A percentile compares a stretch with the other conserved stretches of the same genome.
These are phyloP conservation scores for Cinclus mexicanus DNA, from an alignment of 2,113 vertebrate species.

Conservation along the genomic window DNA sequence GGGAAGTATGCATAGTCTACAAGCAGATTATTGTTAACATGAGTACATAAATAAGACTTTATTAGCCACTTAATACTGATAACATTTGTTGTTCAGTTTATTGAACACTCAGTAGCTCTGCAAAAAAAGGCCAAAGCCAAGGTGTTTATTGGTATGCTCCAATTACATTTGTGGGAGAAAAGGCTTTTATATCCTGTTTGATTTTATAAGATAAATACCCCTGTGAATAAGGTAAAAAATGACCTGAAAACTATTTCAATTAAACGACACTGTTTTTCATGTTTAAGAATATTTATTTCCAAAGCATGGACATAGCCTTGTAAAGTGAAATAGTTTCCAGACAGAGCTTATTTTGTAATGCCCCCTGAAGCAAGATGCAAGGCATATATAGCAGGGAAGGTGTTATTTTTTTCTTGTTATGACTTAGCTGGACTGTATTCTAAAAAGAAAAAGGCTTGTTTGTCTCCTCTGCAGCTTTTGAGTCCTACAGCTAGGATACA, in stretches of 20 bases:
- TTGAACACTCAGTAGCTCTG: slow-evolving; percentile 25
- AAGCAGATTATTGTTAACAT: slow-evolving; percentile 43
- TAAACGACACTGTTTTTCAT: not conserved
- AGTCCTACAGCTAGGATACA: not conserved
- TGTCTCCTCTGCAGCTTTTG: not conserved
- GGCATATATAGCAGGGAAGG: not conserved
- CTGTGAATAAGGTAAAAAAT: not conserved
- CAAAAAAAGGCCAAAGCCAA: slow-evolving; percentile 6
- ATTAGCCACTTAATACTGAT: slow-evolving; percentile 62
- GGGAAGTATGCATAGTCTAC: not conserved
- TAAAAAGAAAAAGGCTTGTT: slow-evolving; percentile 6
- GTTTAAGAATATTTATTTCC: not conserved
- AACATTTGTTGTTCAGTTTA: slow-evolving; percentile 56
- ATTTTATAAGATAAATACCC: slow-evolving; percentile 28
- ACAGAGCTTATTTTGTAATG: not conserved
- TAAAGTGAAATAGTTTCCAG: not conserved
- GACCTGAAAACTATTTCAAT: slow-evolving; percentile 1
- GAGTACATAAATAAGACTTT: slow-evolving; percentile 54
- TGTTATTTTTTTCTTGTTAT: slow-evolving; percentile 5
- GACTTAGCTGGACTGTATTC: not conserved
- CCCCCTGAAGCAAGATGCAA: not conserved
- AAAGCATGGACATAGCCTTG: not conserved
- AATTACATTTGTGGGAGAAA: slow-evolving; percentile 19
- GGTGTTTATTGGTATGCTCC: slow-evolving; percentile 40
- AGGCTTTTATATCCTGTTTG: not conserved